Evolutionary conservation across 2,113 vertebrate genomes (phyloP), one percentile per base, ranked within the genome.

Genomic region (Archilochus colubris): DNA sequence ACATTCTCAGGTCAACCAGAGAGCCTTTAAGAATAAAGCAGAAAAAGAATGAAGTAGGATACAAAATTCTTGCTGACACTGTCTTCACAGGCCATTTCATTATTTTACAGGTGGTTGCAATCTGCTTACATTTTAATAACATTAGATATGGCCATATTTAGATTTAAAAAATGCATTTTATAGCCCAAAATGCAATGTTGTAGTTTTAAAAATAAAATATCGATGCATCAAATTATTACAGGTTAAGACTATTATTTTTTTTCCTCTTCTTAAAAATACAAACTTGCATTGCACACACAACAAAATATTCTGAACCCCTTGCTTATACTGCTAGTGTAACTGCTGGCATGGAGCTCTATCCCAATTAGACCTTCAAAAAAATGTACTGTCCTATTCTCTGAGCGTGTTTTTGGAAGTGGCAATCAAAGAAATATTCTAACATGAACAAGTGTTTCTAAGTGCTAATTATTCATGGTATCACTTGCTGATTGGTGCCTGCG

Each of bases 391-490:
- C 91, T 93, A 91, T 94, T 90, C 95, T 97, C 94, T 53, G 51
- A 95, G 90, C 66, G 73, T 86, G 91, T 88, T 95, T 96, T 95
- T 96, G 90, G 91, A 96, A 95, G 94, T 93, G 91, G 96, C 96
- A 97, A 94, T 97, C 94, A 95, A 94, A 96, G 64, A 96, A 97
- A 95, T 89, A 93, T 95, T 97, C 94, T 84, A 95, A 82, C 95
- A 91, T 50, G 96, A 96, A 91, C 89, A 96, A 95, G 92, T 89
- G 86, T 91, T 96, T 91, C 93, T 81, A 96, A 95, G 95, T 95
- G 95, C 88, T 94, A 97, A 96, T 97, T 97, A 96, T 96, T 94
- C 94, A 92, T 93, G 74, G 95, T 96, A 94, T 93, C 89, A 95
- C 91, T 95, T 95, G 91, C 96, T 96, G 91, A 96, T 95, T 97